Base-by-base conservation (phyloP, 2,797 vertebrate genomes). In the Malurus leucopterus region DNA sequence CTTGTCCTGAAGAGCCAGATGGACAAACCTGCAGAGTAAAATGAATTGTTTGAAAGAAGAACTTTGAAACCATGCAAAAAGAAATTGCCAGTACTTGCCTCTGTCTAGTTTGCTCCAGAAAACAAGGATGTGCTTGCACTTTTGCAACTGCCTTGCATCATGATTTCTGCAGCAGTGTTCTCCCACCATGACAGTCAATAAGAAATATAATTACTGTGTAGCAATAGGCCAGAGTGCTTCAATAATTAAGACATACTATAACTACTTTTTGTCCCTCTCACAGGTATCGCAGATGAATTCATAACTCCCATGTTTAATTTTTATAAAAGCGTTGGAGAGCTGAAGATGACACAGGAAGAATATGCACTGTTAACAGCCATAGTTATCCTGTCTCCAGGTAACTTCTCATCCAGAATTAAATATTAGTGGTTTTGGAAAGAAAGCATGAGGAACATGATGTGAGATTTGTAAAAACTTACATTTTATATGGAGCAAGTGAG, bases 301-400 rank as follows among this genome's bases (percentile, higher is more conserved):
- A 99, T 99, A 93, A 98, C 97, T 11, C 99, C 99, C 26, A 98
- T 99, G 98, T 99, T 99, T 94, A 98, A 98, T 96, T 99, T 99
- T 96, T 99, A 99, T 94, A 99, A 99, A 96, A 99, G 98, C 94
- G 96, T 99, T 24, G 98, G 98, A 46, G 98, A 99, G 71, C 95
- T 99, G 86, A 98, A 98, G 91, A 99, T 99, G 99, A 95, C 96
- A 72, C 98, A 96, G 81, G 99, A 99, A 88, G 99, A 99, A 95
- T 99, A 99, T 11, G 99, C 99, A 34, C 96, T 99, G 43, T 98
- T 99, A 72, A 99, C 99, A 15, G 98, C 99, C 68, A 98, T 99
- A 75, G 98, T 99, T 44, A 99, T 99, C 79, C 96, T 99, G 26
- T 98, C 98, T 65, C 98, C 98, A 98, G 98, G 98, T 98, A 96